These are phyloP conservation scores for Plodia interpunctella DNA, from an alignment of 1,140 invertebrate species.

Conservation along the genomic window DNA sequence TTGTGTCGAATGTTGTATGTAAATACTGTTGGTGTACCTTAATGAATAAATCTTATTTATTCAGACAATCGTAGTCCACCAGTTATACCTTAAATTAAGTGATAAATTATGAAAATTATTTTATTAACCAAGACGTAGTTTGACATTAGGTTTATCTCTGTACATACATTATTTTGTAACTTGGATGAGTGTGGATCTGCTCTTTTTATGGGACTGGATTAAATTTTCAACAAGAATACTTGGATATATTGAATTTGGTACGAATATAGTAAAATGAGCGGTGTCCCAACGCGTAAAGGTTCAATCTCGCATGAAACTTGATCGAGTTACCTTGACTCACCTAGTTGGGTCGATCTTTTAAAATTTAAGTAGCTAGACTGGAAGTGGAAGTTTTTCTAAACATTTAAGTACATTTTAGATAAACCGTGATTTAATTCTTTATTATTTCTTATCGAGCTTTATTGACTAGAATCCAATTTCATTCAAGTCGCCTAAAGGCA, in stretches of 20 bases:
- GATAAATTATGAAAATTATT: too few species aligned
- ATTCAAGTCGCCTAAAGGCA: too few species aligned
- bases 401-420: too few species aligned
- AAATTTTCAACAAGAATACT: constrained; percentile 7
- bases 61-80: too few species aligned
- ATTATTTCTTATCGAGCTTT: too few species aligned
- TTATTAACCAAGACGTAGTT: too few species aligned
- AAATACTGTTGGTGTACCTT: too few species aligned
- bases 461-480: too few species aligned
- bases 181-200: constrained; percentile 3
- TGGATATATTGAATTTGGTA: constrained; percentile 5
- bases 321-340: not conserved
- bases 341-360: constrained; percentile 7
- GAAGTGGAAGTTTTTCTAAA: not conserved
- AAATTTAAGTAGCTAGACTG: constrained; percentile 4
- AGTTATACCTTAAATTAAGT: too few species aligned
- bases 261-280: not conserved
- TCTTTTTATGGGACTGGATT: constrained; percentile 7
- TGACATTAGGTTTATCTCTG: not conserved
- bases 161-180: not conserved
- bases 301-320: not conserved
- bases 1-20: too few species aligned
- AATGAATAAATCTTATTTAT: too few species aligned
- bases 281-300: not conserved
- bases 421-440: too few species aligned